phyloP scores from a whole-genome alignment of 37 sponge, comb jelly and placozoan genomes.

The Geodia barretti region DNA sequence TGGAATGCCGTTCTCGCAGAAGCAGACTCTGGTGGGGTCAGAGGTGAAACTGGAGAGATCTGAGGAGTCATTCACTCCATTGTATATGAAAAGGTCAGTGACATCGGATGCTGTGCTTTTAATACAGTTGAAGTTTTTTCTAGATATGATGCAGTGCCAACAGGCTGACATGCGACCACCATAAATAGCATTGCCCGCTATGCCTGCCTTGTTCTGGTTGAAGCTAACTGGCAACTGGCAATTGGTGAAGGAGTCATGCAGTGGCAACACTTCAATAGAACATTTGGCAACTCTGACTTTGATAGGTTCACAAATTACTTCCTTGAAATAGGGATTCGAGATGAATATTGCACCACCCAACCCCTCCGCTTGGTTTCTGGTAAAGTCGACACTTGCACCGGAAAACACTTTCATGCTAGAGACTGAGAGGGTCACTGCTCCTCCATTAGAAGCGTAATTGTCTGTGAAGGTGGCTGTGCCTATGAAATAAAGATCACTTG shows the following conservation, averaged over 20 bases:
- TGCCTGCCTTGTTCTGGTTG: neutral
- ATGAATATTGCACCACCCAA: neutral
- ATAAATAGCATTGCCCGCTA: neutral
- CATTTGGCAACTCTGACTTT: neutral
- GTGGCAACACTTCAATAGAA: neutral
- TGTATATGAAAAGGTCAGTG: no score
- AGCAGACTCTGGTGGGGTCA: neutral
- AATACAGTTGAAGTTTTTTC: no score
- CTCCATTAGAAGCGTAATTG: neutral
- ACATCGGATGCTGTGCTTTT: no score
- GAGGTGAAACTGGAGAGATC: neutral
- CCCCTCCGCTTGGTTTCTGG: neutral
- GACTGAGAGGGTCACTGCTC: neutral
- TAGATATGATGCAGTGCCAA: no score
- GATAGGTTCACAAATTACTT: no score
- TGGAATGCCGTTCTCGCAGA: neutral
- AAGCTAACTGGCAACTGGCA: no score
- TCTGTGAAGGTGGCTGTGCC: neutral
- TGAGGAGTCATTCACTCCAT: neutral
- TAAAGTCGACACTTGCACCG: neutral
- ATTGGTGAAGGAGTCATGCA: no score
- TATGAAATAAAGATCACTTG: no score
- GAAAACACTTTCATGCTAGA: neutral
- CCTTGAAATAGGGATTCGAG: neutral
- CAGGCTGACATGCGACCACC: no score